Evolutionary conservation across 2,888 invertebrate species (phyloP), one percentile per base, ranked within the genome.

Genomic region (Agonopterix alstromeriana): DNA sequence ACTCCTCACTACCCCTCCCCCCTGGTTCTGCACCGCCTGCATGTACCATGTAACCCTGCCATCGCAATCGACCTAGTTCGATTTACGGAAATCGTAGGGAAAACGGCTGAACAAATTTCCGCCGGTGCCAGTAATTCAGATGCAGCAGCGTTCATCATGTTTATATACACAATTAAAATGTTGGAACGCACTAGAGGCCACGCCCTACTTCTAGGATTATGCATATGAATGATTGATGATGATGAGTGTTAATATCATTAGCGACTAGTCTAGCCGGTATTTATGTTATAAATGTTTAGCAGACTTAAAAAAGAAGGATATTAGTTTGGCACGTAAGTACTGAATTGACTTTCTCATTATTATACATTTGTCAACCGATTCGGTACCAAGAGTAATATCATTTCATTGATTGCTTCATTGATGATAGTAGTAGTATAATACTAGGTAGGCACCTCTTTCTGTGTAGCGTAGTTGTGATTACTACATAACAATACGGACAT

Each of bases 61-160:
- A 65, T 72, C 71, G 75, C 73, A 70, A 77, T 78, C 82, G 85
- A 85, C 82, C 84, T 69, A 78, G 65, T 78, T 85, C 69, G 68
- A 73, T 72, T 73, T 73, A 78, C 76, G 81, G 79, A 80, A 84
- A 79, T 71, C 65, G 65, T 67, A 67, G 58, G 62, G 66, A 65
- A 60, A 64, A 70, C 68, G 63, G 61, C 67, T 56, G 55, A 60
- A 57, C 57, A 62, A 60, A 58, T 58, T 61, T 59, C 65, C 62
- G 62, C 60, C 60, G 61, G 61, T 58, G 49, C 47, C 56, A 56
- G 58, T 58, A 56, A 47, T 10, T 10, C 38, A 12, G 11, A 11
- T 42, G 12, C 12, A 42, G 11, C 8, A 2, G 41, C 55, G 54
- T 52, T 48, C 42, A 45, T 49, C 48, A 50, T 63, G 67, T 67